phyloP scores from a whole-genome alignment of 2,113 vertebrate species.

The Aldabrachelys gigantea region DNA sequence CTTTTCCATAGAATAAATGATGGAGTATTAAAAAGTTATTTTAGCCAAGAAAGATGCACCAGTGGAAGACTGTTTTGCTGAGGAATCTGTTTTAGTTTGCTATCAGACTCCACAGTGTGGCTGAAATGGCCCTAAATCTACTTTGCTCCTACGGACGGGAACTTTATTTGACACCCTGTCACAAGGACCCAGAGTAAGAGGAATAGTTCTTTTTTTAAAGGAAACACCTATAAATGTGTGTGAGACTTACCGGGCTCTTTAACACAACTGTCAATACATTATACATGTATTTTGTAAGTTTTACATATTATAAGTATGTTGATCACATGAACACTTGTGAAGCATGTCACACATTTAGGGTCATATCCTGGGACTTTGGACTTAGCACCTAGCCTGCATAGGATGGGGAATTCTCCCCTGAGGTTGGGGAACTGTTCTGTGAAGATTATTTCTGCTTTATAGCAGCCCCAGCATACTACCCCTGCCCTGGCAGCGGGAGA shows the following conservation, averaged over 20 bases:
- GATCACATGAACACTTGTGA: not conserved
- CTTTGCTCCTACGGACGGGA: not conserved
- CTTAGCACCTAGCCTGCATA: not conserved
- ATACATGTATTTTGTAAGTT: not conserved
- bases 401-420: not conserved
- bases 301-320: not conserved
- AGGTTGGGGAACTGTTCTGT: not conserved
- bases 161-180: not conserved
- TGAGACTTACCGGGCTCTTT: too few species aligned
- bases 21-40: not conserved
- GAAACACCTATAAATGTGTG: too few species aligned
- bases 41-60: not conserved
- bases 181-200: too few species aligned
- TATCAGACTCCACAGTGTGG: not conserved
- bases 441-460: not conserved
- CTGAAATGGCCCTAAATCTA: not conserved
- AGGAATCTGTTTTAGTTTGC: not conserved
- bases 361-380: not conserved
- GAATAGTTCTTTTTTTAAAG: too few species aligned
- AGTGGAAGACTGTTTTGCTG: not conserved
- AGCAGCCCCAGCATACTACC: not conserved
- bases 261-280: too few species aligned
- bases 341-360: not conserved
- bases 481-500: not conserved
- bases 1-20: not conserved